Evolutionary conservation across 2,888 invertebrate species (phyloP).

Genomic region (Cotesia congregata): DNA sequence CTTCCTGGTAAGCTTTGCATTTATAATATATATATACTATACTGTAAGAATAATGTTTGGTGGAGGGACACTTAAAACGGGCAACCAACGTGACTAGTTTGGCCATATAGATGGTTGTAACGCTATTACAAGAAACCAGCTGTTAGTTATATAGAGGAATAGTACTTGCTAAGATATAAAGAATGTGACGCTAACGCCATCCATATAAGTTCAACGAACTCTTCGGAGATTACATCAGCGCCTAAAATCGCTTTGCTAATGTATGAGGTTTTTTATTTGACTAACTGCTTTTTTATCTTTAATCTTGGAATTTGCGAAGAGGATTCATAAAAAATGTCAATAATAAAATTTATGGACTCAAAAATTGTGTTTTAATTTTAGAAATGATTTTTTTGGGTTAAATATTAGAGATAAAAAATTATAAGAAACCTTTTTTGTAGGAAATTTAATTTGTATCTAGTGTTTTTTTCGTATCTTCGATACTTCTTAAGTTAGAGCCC

Average conservation of each 20-base stretch:
- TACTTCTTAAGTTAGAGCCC: too few relatives aligned
- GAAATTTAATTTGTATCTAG: too few relatives aligned
- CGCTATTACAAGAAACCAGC: not conserved
- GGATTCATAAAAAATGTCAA: too few relatives aligned
- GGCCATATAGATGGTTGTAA: not conserved
- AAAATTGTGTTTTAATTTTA: too few relatives aligned
- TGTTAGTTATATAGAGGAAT: not conserved
- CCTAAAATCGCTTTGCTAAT: not conserved
- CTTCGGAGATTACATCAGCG: not conserved
- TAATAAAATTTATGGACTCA: too few relatives aligned
- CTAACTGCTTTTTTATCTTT: too few relatives aligned
- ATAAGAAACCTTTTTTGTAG: too few relatives aligned
- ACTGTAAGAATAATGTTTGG: not conserved
- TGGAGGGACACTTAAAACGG: not conserved
- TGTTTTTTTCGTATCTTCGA: too few relatives aligned
- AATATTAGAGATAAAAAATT: too few relatives aligned
- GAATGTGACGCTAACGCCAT: not conserved
- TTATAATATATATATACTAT: not conserved
- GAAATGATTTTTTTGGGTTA: too few relatives aligned
- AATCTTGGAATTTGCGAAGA: too few relatives aligned
- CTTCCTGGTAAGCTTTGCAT: constrained; percentile 9
- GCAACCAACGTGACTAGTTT: not conserved
- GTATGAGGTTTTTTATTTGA: too few relatives aligned
- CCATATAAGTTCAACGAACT: not conserved
- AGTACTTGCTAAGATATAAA: not conserved